Evolutionary conservation across 2,888 invertebrate species (phyloP), one percentile per base, ranked within the genome.

Genomic region (Andrena minutula): DNA sequence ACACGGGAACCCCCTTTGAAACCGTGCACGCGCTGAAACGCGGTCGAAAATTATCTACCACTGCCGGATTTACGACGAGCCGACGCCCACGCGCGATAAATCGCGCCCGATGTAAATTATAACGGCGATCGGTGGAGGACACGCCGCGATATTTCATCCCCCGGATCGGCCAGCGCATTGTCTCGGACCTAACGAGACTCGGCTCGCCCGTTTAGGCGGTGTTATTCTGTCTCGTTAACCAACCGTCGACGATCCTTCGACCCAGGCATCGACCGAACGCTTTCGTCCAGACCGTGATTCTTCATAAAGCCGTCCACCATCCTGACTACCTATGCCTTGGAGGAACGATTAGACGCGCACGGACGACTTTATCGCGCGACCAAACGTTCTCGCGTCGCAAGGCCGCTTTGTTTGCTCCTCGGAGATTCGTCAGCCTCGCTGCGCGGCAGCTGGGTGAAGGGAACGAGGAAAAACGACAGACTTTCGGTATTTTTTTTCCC

Each of bases 261-360:
- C 47, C 53, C 35, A 30, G 53, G 16, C 53, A 63, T 16, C 75
- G 65, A 35, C 41, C 41, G 1, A 16, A 16, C 41, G 16, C 41
- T 16, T 41, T 41, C 41, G 12, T 41, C 41, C 4, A 5, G 16
- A 41, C 41, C 41, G 41, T 41, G 41, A 41, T 41, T 41, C 41
- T 41, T 41, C 16, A 5, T 41, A 41, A 41, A 41, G 12, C 16
- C 16, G 41, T 16, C 5, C 83, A 30, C 70, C 61, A 49, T 53
- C 51, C 72, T 56, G 47, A 68, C 30, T 20, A 10, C 28, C 30
- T 20, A 10, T 35, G 66, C 30, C 56, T 64, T 30, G 58, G 28
- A 72, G 80, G 65, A 77, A 35, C 82, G 77, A 78, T 85, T 85
- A 85, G 85, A 72, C 65, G 53, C 85, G 82, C 78, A 72, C 72